phyloP scores from a whole-genome alignment of 2,888 invertebrate species.

The Phortica magna region DNA sequence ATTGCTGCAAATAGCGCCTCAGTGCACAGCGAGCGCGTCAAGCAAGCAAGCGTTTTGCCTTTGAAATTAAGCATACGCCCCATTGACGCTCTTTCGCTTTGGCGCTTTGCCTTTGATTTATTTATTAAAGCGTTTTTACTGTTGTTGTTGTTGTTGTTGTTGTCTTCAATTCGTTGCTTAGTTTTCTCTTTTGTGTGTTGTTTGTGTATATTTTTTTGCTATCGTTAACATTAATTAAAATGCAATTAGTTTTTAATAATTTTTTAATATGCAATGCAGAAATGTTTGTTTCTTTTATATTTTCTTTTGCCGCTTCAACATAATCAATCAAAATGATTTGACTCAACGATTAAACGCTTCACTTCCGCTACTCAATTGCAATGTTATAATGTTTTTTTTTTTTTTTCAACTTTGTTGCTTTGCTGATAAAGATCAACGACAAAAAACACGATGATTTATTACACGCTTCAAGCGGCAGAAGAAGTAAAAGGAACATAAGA shows the following conservation, averaged over 20 bases:
- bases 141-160: conserved; percentile 31
- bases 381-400: not conserved
- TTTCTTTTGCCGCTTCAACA: not conserved
- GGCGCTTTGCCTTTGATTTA: conserved; percentile 2
- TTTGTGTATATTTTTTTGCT: conserved; percentile 35
- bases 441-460: no score
- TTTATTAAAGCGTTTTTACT: not conserved
- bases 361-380: conserved; percentile 10
- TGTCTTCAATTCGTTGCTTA: conserved; percentile 60
- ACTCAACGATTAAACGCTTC: not conserved
- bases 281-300: conserved; percentile 5
- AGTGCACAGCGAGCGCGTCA: not conserved
- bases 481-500: not conserved
- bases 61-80: conserved; percentile 66
- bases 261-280: conserved; percentile 34
- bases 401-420: not conserved
- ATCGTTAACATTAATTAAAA: conserved; percentile 46
- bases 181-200: conserved; percentile 9
- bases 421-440: conserved; percentile 2
- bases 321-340: conserved; percentile 9
- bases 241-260: conserved; percentile 46
- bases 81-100: conserved; percentile 42
- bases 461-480: no score
- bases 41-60: not conserved
- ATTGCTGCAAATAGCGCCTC: conserved; percentile 68